These are phyloP conservation scores for Meteorus sp. DNA, from an alignment of 1,140 invertebrate species.

Conservation along the genomic window DNA sequence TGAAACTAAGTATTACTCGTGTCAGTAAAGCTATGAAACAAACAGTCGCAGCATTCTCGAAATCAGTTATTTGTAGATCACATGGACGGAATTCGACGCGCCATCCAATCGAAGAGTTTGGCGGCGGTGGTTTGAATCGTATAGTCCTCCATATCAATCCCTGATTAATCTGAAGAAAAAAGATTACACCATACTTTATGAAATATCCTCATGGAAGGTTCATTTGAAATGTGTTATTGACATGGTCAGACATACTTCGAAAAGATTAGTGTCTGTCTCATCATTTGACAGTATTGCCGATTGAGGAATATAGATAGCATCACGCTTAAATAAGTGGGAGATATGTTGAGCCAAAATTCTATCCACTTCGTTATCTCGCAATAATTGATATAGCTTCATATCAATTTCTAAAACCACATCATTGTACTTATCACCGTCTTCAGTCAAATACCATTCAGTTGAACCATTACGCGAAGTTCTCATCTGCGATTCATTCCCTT, in stretches of 20 bases:
- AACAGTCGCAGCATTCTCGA: constrained; percentile 99
- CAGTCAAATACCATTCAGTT: constrained; percentile 95
- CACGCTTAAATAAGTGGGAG: constrained; percentile 97
- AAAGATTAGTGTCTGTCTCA: constrained; percentile 93
- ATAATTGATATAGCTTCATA: too few species aligned
- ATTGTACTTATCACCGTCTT: constrained; percentile 85
- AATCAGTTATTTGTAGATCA: constrained; percentile 97
- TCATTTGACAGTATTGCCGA: constrained; percentile 97
- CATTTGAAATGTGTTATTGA: too few species aligned
- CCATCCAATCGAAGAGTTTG: constrained; percentile 96
- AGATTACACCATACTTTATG: not conserved
- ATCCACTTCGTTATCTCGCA: constrained; percentile 86
- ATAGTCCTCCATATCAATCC: constrained; percentile 99
- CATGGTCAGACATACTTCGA: too few species aligned
- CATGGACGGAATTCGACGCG: constrained; percentile 99
- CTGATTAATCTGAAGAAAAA: constrained; percentile 86
- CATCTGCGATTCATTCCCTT: constrained; percentile 82
- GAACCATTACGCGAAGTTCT: constrained; percentile 97
- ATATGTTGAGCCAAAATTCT: constrained; percentile 90
- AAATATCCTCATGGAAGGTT: too few species aligned
- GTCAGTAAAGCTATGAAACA: constrained; percentile 97
- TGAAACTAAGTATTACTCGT: constrained; percentile 94
- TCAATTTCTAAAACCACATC: too few species aligned
- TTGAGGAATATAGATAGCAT: constrained; percentile 92
- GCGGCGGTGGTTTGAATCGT: constrained; percentile 97